These are phyloP conservation scores for Dromius quadrimaculatus DNA, from an alignment of 2,888 invertebrate genomes.

Conservation along the genomic window DNA sequence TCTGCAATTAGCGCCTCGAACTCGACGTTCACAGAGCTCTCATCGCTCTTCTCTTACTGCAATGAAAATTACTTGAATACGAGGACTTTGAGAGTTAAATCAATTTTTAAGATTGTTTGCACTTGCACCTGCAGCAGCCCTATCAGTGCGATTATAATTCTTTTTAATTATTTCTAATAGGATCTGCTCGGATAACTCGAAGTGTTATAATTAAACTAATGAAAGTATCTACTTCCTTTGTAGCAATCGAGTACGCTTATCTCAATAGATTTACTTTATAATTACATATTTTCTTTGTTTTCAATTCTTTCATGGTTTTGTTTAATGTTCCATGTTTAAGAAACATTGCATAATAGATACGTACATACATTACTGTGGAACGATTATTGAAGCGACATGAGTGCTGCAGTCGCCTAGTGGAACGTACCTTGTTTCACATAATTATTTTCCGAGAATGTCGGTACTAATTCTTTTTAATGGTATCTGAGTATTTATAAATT, in stretches of 20 bases:
- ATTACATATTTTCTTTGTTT: slow-evolving; percentile 2
- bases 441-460: background rate
- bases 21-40: background rate
- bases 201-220: slow-evolving; percentile 7
- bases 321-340: no score
- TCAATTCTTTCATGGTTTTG: no score
- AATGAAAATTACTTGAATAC: background rate
- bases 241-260: slow-evolving; percentile 8
- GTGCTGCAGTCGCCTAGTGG: no score
- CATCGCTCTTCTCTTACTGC: background rate
- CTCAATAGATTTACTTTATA: background rate
- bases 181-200: slow-evolving; percentile 1
- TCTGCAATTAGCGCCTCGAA: slow-evolving; percentile 29
- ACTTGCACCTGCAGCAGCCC: slow-evolving; percentile 8
- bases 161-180: slow-evolving; percentile 25
- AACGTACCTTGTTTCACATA: no score
- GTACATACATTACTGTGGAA: no score
- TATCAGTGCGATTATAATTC: slow-evolving; percentile 23
- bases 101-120: slow-evolving; percentile 32
- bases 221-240: slow-evolving; percentile 22
- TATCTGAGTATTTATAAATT: slow-evolving; percentile 23
- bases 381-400: no score
- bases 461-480: no score
- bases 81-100: slow-evolving; percentile 9
- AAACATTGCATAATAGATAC: no score